A percentile compares a stretch with the other conserved stretches of the same genome.
Evolutionary conservation across 2,113 vertebrate genomes (phyloP).

Genomic region (Notothenia rossii): DNA sequence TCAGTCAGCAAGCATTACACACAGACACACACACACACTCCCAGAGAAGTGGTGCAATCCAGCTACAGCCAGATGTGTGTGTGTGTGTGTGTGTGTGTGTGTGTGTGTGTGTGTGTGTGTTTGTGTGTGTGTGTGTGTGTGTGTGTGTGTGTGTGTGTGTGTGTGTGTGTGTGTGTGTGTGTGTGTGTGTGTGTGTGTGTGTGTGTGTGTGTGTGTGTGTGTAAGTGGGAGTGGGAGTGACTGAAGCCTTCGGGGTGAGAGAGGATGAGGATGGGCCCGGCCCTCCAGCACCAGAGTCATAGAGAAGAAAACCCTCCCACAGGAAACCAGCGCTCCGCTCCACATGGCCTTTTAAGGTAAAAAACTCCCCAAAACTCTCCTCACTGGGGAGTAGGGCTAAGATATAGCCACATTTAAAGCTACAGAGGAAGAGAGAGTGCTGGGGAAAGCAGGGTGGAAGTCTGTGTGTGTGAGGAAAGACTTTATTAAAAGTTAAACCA

Average conservation of each 20-base stretch:
- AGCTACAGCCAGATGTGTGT: not conserved
- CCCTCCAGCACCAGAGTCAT: slow-evolving; percentile 69
- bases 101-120: slow-evolving; percentile 27
- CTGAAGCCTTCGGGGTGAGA: slow-evolving; percentile 41
- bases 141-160: slow-evolving; percentile 10
- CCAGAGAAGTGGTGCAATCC: no score
- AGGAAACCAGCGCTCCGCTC: slow-evolving; percentile 75
- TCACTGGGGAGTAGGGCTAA: slow-evolving; percentile 64
- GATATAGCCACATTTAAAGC: slow-evolving; percentile 71
- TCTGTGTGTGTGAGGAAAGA: not conserved
- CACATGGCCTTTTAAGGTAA: slow-evolving; percentile 84
- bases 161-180: slow-evolving; percentile 13
- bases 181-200: slow-evolving; percentile 9
- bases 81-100: slow-evolving; percentile 37
- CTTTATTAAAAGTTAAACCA: slow-evolving; percentile 25
- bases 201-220: slow-evolving; percentile 24
- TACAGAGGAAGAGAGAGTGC: slow-evolving; percentile 30
- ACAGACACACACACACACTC: not conserved
- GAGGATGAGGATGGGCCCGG: slow-evolving; percentile 70
- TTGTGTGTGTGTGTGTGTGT: slow-evolving; percentile 27
- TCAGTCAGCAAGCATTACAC: slow-evolving; percentile 2
- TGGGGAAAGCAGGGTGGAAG: slow-evolving; percentile 18
- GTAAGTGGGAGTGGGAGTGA: slow-evolving; percentile 55
- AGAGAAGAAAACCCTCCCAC: slow-evolving; percentile 78
- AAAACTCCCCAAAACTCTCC: slow-evolving; percentile 76